Conservation (phyloP, 2,797 vertebrate genomes). For the Eulemur rubriventer region DNA sequence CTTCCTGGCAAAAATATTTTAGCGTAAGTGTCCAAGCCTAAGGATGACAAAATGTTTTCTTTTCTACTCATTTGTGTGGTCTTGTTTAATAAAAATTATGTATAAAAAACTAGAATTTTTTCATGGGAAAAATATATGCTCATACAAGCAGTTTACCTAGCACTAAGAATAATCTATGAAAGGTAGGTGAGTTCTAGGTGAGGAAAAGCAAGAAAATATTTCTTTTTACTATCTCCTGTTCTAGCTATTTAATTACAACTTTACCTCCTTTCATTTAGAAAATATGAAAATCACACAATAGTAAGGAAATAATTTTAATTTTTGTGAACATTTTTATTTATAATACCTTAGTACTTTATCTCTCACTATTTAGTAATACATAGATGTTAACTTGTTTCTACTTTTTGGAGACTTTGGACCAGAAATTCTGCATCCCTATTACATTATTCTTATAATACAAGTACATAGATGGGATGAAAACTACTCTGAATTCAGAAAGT, state of each 20-base stretch:
- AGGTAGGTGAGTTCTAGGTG: constrained; percentile 66
- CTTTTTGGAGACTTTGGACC: not conserved
- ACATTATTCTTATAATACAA: not conserved
- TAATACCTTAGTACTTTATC: not conserved
- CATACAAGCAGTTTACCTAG: constrained; percentile 64
- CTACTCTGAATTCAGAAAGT: constrained; percentile 32
- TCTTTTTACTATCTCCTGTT: constrained; percentile 57
- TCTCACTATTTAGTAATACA: not conserved
- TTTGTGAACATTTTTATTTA: not conserved
- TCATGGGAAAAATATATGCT: constrained; percentile 69
- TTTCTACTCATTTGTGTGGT: constrained; percentile 86
- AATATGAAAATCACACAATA: constrained; percentile 31
- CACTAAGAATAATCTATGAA: constrained; percentile 73
- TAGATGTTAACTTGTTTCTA: not conserved
- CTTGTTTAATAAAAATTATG: constrained; percentile 81
- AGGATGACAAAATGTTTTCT: constrained; percentile 86
- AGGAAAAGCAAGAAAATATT: not conserved
- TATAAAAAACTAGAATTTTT: constrained; percentile 70
- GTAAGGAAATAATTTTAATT: not conserved
- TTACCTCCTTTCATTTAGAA: constrained; percentile 43
- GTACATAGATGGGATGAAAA: not conserved
- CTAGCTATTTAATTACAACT: not conserved
- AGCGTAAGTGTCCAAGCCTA: constrained; percentile 81
- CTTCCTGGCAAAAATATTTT: constrained; percentile 84
- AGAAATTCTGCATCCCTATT: not conserved